A percentile compares a stretch with the other conserved stretches of the same genome.
These are phyloP conservation scores for Propithecus perrieri DNA, from an alignment of 2,797 vertebrate species.

Conservation along the genomic window DNA sequence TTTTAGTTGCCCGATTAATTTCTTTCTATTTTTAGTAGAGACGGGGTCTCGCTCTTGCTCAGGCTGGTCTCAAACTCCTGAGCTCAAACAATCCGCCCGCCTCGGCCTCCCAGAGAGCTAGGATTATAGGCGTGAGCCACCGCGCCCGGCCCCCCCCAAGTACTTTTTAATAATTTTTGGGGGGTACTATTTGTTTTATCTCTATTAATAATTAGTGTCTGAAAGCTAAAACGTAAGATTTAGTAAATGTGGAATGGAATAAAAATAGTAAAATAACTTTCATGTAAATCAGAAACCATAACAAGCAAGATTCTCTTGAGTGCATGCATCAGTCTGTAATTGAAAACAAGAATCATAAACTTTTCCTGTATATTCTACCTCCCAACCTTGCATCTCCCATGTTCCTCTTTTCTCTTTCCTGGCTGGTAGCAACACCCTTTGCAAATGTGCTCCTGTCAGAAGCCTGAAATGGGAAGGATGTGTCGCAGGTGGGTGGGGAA, in stretches of 20 bases:
- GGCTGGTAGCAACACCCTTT: not conserved
- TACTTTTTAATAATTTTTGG: not conserved
- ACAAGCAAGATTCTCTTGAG: not conserved
- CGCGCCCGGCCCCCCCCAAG: no score
- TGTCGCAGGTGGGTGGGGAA: not conserved
- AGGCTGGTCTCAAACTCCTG: no score
- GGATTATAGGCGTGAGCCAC: no score
- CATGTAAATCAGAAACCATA: not conserved
- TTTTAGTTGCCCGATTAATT: no score
- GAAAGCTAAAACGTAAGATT: not conserved
- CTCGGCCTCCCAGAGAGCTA: no score
- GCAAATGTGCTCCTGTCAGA: not conserved
- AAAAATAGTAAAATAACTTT: not conserved
- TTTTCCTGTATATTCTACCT: fast-evolving
- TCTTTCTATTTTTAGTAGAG: no score
- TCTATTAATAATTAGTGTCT: not conserved
- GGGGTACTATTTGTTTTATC: slow-evolving; percentile 10
- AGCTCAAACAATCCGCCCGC: no score
- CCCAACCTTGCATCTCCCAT: not conserved
- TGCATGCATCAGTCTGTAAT: not conserved
- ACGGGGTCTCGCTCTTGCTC: no score
- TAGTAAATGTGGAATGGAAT: not conserved
- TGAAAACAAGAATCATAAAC: not conserved
- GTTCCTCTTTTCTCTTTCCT: not conserved
- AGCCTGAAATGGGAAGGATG: not conserved